Evolutionary conservation across 2,797 vertebrate species (phyloP).

Genomic region (Notoglanidium macrostoma): DNA sequence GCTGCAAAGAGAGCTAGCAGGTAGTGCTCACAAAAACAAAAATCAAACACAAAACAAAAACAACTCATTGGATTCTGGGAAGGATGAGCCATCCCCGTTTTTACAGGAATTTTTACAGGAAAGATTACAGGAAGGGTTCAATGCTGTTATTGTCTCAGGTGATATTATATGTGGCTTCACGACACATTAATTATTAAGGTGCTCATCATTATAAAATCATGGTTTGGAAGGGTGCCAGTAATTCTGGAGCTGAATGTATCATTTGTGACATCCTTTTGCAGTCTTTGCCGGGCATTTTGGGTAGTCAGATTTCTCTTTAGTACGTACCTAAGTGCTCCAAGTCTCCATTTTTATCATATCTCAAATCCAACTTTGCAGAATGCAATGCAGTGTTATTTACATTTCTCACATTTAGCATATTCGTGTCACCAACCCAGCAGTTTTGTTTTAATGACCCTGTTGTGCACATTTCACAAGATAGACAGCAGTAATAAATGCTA

Average conservation of each 20-base stretch:
- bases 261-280: not conserved
- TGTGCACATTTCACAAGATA: conserved; percentile 23
- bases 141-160: not conserved
- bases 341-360: not conserved
- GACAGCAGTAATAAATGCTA: conserved; percentile 37
- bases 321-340: not conserved
- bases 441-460: conserved; percentile 35
- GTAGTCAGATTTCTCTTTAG: not conserved
- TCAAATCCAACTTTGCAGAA: conserved; percentile 14
- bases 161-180: not conserved
- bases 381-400: conserved; percentile 25
- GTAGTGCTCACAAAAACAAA: too few species aligned
- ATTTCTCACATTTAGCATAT: conserved; percentile 4
- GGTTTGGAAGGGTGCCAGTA: not conserved
- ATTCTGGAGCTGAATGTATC: not conserved
- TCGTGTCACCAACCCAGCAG: conserved; percentile 21
- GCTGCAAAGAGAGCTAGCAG: too few species aligned
- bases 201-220: not conserved
- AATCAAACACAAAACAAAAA: too few species aligned
- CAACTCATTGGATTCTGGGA: too few species aligned
- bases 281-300: not conserved
- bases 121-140: not conserved
- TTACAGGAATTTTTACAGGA: too few species aligned
- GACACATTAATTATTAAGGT: not conserved
- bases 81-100: too few species aligned